phyloP scores from a whole-genome alignment of 2,113 vertebrate species.

The Aegotheles bennettii region DNA sequence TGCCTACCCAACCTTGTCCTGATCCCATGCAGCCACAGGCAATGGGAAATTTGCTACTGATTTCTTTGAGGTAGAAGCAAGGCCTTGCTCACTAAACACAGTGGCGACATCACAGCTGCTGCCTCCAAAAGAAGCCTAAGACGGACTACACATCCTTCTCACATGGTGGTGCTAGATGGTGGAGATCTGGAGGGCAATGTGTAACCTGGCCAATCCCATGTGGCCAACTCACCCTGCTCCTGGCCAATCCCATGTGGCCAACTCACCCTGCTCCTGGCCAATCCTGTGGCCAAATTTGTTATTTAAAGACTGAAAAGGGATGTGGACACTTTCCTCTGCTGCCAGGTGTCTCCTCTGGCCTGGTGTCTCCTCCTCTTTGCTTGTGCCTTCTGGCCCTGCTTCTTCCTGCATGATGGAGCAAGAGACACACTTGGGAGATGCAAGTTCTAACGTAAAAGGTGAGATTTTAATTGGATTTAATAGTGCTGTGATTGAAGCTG shows the following conservation, averaged over 20 bases:
- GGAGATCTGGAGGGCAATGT: background rate
- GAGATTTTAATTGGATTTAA: background rate
- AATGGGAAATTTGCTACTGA: background rate
- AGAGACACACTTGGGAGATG: rapidly evolving
- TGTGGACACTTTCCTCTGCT: rapidly evolving
- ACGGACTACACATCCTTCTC: rapidly evolving
- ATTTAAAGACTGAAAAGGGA: background rate
- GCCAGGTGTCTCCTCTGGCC: background rate
- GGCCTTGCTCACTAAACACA: background rate
- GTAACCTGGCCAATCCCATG: background rate
- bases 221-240: background rate
- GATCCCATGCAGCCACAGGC: background rate
- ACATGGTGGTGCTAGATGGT: rapidly evolving
- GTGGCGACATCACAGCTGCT: background rate
- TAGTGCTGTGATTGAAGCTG: background rate
- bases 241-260: background rate
- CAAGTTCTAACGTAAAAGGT: background rate
- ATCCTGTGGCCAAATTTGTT: background rate
- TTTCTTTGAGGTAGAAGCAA: background rate
- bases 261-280: background rate
- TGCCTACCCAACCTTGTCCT: background rate
- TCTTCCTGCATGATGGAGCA: background rate
- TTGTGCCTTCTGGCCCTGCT: background rate
- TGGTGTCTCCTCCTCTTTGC: rapidly evolving
- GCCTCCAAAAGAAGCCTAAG: background rate